Evolutionary conservation across 2,797 vertebrate genomes (phyloP), one percentile per base, ranked within the genome.

Genomic region (Loriculus beryllinus): DNA sequence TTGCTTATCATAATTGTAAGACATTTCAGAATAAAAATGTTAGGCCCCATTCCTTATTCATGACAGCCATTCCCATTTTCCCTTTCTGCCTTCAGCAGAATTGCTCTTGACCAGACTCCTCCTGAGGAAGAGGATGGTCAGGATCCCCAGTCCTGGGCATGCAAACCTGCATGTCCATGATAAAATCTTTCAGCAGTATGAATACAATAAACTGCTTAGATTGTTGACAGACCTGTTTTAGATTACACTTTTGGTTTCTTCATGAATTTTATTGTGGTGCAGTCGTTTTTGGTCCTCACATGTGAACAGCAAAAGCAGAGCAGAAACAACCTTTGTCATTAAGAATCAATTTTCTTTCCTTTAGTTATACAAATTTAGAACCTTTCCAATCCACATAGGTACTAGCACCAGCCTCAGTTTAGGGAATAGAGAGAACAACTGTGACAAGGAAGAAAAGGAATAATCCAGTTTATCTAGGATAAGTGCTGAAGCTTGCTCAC

Each of bases 231-330:
- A 28, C 23, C 15, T 47, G 21, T 33, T 90, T 83, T 48, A 62
- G 22, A 35, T 43, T 3, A n/a, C 1, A 2, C 6, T 19, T 0
- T 42, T 2, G 1, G 4, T 67, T 59, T 78, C 39, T 63, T 68
- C 19, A 26, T 13, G 3, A 64, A 45, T 47, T 82, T 39, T 59
- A 19, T 11, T 20, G 16, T 35, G 14, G 5, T 51, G 6, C 7
- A 26, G 39, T 20, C 3, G 20, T 25, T 74, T 81, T 45, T 75
- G 21, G 12, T 68, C 5, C 14, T 47, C 23, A 19, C 2, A 5
- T 4, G 5, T 39, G 43, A 87, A 28, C 9, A 74, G 20, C 14
- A 90, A 85, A 57, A 71, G 20, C 39, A 85, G 51, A 84, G 25
- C 4, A 78, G 59, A 52, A 48, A 29, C 11, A 62, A 33, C 8